Evolutionary conservation across 2,113 vertebrate genomes (phyloP), one percentile per base, ranked within the genome.

Genomic region (Dicentrarchus labrax): DNA sequence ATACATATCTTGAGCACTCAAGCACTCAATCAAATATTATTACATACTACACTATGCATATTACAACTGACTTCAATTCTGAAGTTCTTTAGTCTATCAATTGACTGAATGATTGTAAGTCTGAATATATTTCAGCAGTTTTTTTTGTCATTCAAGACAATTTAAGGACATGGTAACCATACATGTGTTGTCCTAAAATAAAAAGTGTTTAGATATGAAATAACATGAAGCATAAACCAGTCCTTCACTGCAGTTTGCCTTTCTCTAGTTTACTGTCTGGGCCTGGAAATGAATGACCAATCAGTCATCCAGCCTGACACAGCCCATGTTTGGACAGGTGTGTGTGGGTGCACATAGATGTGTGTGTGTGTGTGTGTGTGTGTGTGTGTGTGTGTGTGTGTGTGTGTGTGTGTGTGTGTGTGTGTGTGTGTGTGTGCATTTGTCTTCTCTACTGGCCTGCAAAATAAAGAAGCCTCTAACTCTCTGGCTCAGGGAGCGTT

Each of bases 321-420:
- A 43, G 78, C 56, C 81, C 45, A 17, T 96, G 92, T 95, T 95
- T 95, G 91, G 86, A 92, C 94, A 95, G 94, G 94, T 94, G 92
- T 84, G 66, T 85, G 76, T 80, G 80, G 64, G 51, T 72, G 82
- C 78, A 73, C 69, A 70, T 47, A 39, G 68, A 41, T 74, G 24
- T 30, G 47, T 85, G 17, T 53, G 36, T 80, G 65, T 50, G 48
- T 38, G 38, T 41, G 36, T 71, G 24, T 68, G 78, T 72, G 41
- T 65, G 36, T 80, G 54, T 65, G 73, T 65, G 45, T 70, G 24
- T 76, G 51, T 76, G 61, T n/a, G 38, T 41, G n/a, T 70, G 24
- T 68, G 78, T 72, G 41, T 68, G 36, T 80, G 54, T 72, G 41
- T 65, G 36, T 80, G 54, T 65, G 73, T 65, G 45, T 70, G 24